phyloP scores from a whole-genome alignment of 2,113 vertebrate species.

The Geococcyx californianus region DNA sequence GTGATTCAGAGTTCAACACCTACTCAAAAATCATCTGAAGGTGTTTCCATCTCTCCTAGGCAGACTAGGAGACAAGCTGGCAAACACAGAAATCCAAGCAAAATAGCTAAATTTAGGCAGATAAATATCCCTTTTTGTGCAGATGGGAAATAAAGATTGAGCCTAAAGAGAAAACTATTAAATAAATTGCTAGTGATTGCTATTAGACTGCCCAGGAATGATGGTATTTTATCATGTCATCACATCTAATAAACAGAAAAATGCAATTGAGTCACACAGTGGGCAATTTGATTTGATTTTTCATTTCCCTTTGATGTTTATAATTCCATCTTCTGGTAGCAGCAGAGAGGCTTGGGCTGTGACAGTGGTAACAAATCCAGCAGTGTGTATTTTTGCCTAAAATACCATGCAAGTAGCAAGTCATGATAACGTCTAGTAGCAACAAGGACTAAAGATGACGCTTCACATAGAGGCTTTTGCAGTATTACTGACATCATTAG shows the following conservation, averaged over 20 bases:
- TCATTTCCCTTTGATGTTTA: slow-evolving; percentile 23
- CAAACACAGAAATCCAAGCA: slow-evolving; percentile 17
- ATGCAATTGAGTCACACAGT: slow-evolving; percentile 7
- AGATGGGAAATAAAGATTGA: neutral
- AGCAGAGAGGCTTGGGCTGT: neutral
- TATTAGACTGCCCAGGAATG: slow-evolving; percentile 9
- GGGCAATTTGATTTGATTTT: slow-evolving; percentile 38
- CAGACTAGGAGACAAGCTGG: slow-evolving; percentile 2
- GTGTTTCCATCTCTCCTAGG: slow-evolving; percentile 4
- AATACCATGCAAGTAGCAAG: neutral
- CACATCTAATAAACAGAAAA: slow-evolving; percentile 43
- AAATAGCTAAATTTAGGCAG: slow-evolving; percentile 10
- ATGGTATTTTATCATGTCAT: slow-evolving; percentile 25
- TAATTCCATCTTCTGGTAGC: neutral
- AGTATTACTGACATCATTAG: neutral
- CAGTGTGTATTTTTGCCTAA: neutral
- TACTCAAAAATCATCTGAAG: slow-evolving; percentile 31
- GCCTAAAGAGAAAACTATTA: neutral
- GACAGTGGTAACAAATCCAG: neutral
- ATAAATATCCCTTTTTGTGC: slow-evolving; percentile 5
- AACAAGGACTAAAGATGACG: neutral
- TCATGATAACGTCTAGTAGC: slow-evolving; percentile 15
- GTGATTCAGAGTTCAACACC: slow-evolving; percentile 48
- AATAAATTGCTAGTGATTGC: slow-evolving; percentile 20
- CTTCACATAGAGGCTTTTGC: neutral